Evolutionary conservation across 2,888 invertebrate genomes (phyloP).

Genomic region (Dynastes hyllus): DNA sequence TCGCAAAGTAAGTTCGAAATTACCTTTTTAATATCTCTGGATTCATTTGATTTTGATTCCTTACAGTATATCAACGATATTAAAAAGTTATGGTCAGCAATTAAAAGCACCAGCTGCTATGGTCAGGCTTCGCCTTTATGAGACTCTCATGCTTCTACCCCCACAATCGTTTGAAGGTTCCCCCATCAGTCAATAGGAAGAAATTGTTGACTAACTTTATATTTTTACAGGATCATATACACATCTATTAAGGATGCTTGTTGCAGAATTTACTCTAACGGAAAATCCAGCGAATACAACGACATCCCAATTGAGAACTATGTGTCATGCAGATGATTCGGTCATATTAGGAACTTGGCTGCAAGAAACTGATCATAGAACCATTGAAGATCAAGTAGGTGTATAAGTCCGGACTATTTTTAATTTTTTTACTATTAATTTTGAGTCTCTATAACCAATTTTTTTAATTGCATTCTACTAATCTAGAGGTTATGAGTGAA

Average conservation of each 20-base stretch:
- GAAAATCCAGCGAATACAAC: slow-evolving; percentile 96
- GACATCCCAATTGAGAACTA: slow-evolving; percentile 85
- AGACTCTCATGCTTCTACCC: slow-evolving; percentile 86
- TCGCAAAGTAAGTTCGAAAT: slow-evolving; percentile 85
- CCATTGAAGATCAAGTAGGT: slow-evolving; percentile 96
- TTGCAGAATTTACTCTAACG: slow-evolving; percentile 94
- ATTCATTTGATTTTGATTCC: slow-evolving; percentile 53
- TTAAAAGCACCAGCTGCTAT: slow-evolving; percentile 95
- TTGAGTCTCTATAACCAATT: background rate
- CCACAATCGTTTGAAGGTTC: slow-evolving; percentile 86
- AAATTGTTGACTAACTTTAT: background rate
- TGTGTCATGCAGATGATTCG: slow-evolving; percentile 92
- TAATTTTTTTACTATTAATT: slow-evolving; percentile 18
- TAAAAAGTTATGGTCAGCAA: slow-evolving; percentile 92
- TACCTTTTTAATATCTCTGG: background rate
- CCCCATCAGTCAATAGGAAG: too few species aligned
- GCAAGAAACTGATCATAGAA: slow-evolving; percentile 96
- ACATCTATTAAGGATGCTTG: slow-evolving; percentile 90
- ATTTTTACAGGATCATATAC: slow-evolving; percentile 82
- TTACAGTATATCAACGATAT: slow-evolving; percentile 84
- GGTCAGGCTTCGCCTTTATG: slow-evolving; percentile 93
- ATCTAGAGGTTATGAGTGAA: slow-evolving; percentile 1
- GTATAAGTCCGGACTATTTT: slow-evolving; percentile 29
- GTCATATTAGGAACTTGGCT: slow-evolving; percentile 96
- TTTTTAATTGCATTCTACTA: slow-evolving; percentile 8